Percentiles rank a stretch among this genome's conserved stretches.
phyloP scores from a whole-genome alignment of 2,888 invertebrate species.

The Habrosyne pyritoides region DNA sequence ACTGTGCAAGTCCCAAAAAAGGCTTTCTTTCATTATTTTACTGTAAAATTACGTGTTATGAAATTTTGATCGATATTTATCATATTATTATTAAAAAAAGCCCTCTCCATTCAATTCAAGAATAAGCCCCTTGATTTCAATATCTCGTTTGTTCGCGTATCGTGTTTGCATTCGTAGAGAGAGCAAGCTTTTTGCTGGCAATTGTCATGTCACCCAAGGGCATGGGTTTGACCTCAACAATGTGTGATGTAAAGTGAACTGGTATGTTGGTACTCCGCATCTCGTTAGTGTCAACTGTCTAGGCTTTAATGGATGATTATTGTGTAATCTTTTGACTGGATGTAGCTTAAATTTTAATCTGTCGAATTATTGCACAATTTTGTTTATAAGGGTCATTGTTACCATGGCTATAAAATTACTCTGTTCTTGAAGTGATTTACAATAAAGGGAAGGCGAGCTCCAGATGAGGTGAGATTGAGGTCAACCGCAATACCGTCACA shows the following conservation, averaged over 20 bases:
- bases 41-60: too few species aligned
- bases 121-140: slow-evolving; percentile 32
- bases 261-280: not conserved
- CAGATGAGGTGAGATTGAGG: too few species aligned
- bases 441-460: too few species aligned
- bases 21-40: too few species aligned
- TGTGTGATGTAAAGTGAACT: slow-evolving; percentile 3
- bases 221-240: slow-evolving; percentile 21
- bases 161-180: slow-evolving; percentile 31
- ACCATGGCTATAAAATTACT: too few species aligned
- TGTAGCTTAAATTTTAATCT: not conserved
- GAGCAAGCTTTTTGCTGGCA: slow-evolving; percentile 21
- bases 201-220: slow-evolving; percentile 29
- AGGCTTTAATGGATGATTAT: not conserved
- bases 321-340: not conserved
- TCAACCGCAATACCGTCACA: too few species aligned
- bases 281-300: slow-evolving; percentile 1
- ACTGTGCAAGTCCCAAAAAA: too few species aligned
- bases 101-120: not conserved
- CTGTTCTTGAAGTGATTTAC: too few species aligned
- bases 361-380: not conserved
- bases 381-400: too few species aligned
- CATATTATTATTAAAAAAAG: too few species aligned
- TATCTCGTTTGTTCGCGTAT: slow-evolving; percentile 33
- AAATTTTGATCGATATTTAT: too few species aligned